Evolutionary conservation across 2,888 invertebrate genomes (phyloP).

Genomic region (Andrena chrysosceles): DNA sequence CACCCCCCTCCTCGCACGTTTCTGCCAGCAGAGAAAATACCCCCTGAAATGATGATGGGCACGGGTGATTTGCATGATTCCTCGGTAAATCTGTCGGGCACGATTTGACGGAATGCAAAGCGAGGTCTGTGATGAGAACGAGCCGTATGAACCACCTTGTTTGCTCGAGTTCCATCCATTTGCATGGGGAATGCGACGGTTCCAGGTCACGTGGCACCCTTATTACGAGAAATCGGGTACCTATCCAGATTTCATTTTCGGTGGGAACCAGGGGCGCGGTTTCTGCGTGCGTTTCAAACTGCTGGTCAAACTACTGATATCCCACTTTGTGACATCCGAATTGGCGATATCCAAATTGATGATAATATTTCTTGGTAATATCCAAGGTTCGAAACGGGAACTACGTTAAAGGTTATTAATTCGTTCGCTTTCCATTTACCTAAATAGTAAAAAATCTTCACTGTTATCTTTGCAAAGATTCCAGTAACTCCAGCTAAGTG

Average conservation of each 20-base stretch:
- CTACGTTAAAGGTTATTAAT: not conserved
- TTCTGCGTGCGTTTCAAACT: not conserved
- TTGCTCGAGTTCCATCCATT: constrained; percentile 9
- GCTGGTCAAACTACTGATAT: not conserved
- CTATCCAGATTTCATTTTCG: not conserved
- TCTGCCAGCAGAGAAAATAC: constrained; percentile 30
- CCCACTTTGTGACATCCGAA: too few relatives aligned
- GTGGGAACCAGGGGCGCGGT: not conserved
- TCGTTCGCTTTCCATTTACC: not conserved
- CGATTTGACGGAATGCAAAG: constrained; percentile 36
- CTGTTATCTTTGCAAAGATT: too few relatives aligned
- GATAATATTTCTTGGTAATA: too few relatives aligned
- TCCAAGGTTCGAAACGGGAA: too few relatives aligned
- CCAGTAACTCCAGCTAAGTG: not conserved
- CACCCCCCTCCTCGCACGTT: not conserved
- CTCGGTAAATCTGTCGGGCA: constrained; percentile 47
- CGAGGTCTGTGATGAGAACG: not conserved
- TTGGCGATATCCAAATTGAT: too few relatives aligned
- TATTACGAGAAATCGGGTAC: not conserved
- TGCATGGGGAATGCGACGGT: not conserved
- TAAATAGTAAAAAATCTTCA: too few relatives aligned
- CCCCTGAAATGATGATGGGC: constrained; percentile 46
- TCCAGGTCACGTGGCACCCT: not conserved
- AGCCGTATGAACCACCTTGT: constrained; percentile 41
- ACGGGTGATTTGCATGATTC: constrained; percentile 61